phyloP scores from a whole-genome alignment of 2,888 invertebrate species.

The Cantharis rufa region DNA sequence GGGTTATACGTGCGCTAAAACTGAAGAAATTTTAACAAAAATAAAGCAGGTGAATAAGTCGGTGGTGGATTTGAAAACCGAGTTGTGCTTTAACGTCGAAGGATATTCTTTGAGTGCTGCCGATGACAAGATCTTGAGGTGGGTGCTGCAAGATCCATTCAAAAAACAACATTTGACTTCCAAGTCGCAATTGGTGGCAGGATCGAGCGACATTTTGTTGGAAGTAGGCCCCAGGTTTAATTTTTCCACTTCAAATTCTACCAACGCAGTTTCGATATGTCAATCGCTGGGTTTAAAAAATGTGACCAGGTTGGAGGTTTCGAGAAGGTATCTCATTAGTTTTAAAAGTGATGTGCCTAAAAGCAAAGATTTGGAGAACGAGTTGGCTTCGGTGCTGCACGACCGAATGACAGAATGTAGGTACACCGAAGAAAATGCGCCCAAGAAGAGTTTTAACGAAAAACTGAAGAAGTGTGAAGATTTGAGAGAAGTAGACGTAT shows the following conservation, averaged over 20 bases:
- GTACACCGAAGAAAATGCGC: constrained; percentile 70
- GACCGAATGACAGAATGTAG: constrained; percentile 94
- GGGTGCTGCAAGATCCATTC: constrained; percentile 78
- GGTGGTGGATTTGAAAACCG: constrained; percentile 66
- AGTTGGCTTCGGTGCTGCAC: constrained; percentile 68
- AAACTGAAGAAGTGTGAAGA: constrained; percentile 67
- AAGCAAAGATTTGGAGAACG: constrained; percentile 52
- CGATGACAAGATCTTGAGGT: constrained; percentile 69
- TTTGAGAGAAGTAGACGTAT: constrained; percentile 84
- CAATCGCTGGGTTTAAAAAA: constrained; percentile 77
- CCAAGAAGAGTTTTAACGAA: constrained; percentile 69
- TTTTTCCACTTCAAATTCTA: constrained; percentile 94
- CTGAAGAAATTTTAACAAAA: constrained; percentile 61
- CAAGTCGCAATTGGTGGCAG: constrained; percentile 56
- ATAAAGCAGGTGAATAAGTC: constrained; percentile 57
- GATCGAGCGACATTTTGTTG: constrained; percentile 62
- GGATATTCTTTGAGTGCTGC: constrained; percentile 61
- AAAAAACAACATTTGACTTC: constrained; percentile 63
- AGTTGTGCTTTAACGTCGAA: constrained; percentile 83
- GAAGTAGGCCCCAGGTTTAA: constrained; percentile 94
- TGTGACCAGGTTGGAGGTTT: constrained; percentile 81
- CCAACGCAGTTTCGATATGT: constrained; percentile 95
- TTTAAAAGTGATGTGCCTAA: constrained; percentile 55
- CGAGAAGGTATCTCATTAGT: constrained; percentile 73
- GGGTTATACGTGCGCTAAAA: constrained; percentile 65